Conservation (phyloP, 2,888 invertebrate genomes). For the Polylopha cassiicola region DNA sequence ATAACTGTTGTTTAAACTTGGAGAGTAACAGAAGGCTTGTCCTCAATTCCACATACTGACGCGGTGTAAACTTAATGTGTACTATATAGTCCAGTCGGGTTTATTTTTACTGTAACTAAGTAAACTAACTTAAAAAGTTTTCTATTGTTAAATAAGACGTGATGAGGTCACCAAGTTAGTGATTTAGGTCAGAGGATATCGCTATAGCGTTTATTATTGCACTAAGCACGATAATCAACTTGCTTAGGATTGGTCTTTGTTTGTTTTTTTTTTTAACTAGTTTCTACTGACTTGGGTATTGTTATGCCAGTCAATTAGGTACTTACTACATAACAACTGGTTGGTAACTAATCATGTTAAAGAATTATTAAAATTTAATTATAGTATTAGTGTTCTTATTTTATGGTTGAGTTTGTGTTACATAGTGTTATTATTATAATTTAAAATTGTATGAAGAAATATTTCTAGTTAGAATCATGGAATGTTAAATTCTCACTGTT, state of each 20-base stretch:
- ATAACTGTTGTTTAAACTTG: conserved; percentile 5
- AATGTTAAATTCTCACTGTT: too few relatives aligned
- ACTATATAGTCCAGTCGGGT: too few relatives aligned
- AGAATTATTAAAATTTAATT: conserved; percentile 1
- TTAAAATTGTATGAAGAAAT: too few relatives aligned
- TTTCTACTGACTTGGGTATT: conserved; percentile 11
- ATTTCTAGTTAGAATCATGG: too few relatives aligned
- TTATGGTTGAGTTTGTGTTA: not conserved
- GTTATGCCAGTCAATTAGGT: conserved; percentile 7
- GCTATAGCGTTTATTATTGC: not conserved
- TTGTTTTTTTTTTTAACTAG: too few relatives aligned
- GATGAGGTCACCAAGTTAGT: conserved; percentile 1
- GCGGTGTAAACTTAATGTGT: too few relatives aligned
- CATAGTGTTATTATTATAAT: not conserved
- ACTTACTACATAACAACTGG: conserved; percentile 5
- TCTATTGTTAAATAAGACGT: too few relatives aligned
- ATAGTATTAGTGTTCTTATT: too few relatives aligned
- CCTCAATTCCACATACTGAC: too few relatives aligned
- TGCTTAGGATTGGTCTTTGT: conserved; percentile 5
- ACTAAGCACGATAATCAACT: conserved; percentile 4
- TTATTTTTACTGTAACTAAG: too few relatives aligned
- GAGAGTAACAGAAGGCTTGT: not conserved
- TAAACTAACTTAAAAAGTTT: too few relatives aligned
- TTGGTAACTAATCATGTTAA: conserved; percentile 8
- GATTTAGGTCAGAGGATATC: conserved; percentile 10